These are phyloP conservation scores for Oryzias curvinotus DNA, from an alignment of 2,113 vertebrate species.

Conservation along the genomic window DNA sequence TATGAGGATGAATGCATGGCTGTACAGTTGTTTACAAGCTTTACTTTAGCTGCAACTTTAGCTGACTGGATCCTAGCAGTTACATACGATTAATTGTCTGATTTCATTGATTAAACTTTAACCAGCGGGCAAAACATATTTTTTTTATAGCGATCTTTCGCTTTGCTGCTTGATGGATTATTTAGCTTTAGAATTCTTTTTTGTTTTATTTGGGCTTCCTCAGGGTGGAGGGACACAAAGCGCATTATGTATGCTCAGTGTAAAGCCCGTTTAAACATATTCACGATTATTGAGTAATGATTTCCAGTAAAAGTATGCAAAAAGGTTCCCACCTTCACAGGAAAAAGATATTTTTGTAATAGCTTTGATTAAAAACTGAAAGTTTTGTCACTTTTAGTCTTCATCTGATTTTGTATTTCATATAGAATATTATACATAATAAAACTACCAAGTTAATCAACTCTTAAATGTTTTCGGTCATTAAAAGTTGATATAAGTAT, in stretches of 20 bases:
- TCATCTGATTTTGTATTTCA: not conserved
- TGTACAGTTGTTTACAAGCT: constrained; percentile 62
- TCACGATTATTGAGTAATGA: constrained; percentile 32
- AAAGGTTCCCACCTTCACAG: not conserved
- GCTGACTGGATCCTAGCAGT: constrained; percentile 25
- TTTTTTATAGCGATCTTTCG: constrained; percentile 20
- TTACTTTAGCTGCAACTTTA: constrained; percentile 56
- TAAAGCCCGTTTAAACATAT: constrained; percentile 38
- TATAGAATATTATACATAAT: constrained; percentile 8
- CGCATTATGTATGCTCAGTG: constrained; percentile 44
- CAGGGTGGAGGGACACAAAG: constrained; percentile 43
- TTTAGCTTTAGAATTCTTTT: constrained; percentile 30
- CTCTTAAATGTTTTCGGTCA: constrained; percentile 5
- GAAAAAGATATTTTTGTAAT: no score
- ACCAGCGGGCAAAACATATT: not conserved
- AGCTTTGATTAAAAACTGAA: no score
- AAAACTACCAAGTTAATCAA: not conserved
- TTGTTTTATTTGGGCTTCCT: constrained; percentile 46
- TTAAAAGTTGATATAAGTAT: constrained; percentile 11
- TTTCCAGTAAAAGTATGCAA: constrained; percentile 20
- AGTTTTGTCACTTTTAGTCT: no score
- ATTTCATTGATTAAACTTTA: no score
- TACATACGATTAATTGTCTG: constrained; percentile 17
- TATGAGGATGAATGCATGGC: constrained; percentile 35
- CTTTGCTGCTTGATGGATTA: constrained; percentile 52